These are phyloP conservation scores for Nephrotoma flavescens DNA, from an alignment of 2,888 invertebrate species.

Conservation along the genomic window DNA sequence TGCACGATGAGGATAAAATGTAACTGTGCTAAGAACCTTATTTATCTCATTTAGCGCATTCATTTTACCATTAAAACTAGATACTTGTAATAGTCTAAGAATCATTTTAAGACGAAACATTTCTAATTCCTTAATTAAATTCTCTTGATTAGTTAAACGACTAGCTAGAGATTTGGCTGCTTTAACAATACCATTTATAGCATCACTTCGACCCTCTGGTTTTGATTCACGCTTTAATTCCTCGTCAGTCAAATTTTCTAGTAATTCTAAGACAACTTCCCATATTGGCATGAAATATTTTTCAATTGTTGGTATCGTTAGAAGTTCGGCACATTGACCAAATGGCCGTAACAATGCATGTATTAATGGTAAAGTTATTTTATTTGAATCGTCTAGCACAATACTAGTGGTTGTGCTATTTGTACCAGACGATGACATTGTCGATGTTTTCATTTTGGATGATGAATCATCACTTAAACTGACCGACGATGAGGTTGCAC, in stretches of 20 bases:
- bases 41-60: constrained; percentile 96
- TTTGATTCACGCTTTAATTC: constrained; percentile 92
- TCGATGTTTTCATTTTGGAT: constrained; percentile 15
- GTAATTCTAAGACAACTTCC: constrained; percentile 80
- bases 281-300: constrained; percentile 85
- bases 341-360: constrained; percentile 77
- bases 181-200: constrained; percentile 86
- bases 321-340: constrained; percentile 79
- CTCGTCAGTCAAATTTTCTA: constrained; percentile 88
- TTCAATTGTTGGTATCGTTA: constrained; percentile 79
- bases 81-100: constrained; percentile 80
- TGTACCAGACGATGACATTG: constrained; percentile 12
- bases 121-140: constrained; percentile 57
- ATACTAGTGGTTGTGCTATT: constrained; percentile 13
- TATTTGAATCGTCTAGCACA: constrained; percentile 18
- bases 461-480: constrained; percentile 14
- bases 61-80: constrained; percentile 98
- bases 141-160: constrained; percentile 72
- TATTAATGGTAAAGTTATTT: constrained; percentile 57
- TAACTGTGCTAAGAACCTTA: constrained; percentile 83
- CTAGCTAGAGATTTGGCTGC: constrained; percentile 80
- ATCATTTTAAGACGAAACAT: constrained; percentile 95
- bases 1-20: constrained; percentile 65
- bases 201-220: constrained; percentile 87
- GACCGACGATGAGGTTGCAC: constrained; percentile 11